Evolutionary conservation across 2,797 vertebrate genomes (phyloP).

Genomic region (Anguilla marmorata): DNA sequence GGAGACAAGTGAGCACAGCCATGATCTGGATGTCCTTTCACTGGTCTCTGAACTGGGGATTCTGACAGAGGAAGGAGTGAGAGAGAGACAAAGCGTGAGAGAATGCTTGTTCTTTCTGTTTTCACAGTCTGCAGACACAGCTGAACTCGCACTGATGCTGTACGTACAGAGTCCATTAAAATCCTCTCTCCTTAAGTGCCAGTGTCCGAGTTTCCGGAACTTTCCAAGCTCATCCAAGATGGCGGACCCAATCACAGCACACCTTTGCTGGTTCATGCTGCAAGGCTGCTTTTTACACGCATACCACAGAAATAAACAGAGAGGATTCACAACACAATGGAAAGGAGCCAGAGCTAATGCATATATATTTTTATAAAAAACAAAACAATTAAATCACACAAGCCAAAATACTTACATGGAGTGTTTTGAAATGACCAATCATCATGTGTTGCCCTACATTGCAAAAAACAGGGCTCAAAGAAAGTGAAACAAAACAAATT

Average conservation of each 20-base stretch:
- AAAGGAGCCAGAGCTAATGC: conserved; percentile 3
- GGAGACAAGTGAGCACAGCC: neutral
- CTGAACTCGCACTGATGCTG: neutral
- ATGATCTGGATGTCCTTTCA: neutral
- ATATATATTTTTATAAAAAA: conserved; percentile 38
- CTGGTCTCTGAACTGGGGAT: neutral
- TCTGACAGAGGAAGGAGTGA: neutral
- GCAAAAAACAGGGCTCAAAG: conserved; percentile 44
- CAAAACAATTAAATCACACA: conserved; percentile 49
- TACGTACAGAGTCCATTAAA: neutral
- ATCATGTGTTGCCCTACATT: conserved; percentile 43
- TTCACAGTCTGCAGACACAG: neutral
- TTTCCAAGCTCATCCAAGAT: neutral
- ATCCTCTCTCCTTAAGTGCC: neutral
- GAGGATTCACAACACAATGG: neutral
- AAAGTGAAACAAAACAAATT: conserved; percentile 31
- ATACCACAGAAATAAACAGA: neutral
- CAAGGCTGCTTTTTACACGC: neutral
- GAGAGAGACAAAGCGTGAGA: neutral
- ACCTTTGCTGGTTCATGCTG: conserved; percentile 7
- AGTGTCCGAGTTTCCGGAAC: neutral
- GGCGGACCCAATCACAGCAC: neutral
- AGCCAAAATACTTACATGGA: conserved; percentile 56
- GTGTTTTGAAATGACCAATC: conserved; percentile 47
- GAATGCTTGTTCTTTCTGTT: neutral